Evolutionary conservation across 2,113 vertebrate species (phyloP).

Genomic region (Protobothrops flavoviridis): DNA sequence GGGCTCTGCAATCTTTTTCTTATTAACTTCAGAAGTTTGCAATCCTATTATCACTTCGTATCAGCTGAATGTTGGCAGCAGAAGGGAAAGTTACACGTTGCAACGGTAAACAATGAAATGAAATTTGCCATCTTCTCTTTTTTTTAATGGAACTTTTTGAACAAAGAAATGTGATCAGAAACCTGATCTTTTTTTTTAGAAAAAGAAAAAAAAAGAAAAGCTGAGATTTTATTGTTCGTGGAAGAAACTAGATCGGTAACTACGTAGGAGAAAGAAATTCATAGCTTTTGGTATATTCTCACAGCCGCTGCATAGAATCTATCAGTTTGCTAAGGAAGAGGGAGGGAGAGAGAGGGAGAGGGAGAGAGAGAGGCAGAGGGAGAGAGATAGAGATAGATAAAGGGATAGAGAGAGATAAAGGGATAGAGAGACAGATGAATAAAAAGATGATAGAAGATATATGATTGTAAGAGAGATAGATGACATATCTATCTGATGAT

Average conservation of each 20-base stretch:
- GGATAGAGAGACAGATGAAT: background rate
- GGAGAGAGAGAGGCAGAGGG: background rate
- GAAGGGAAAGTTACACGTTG: accelerated
- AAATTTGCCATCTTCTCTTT: background rate
- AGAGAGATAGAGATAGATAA: background rate
- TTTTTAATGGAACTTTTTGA: conserved; percentile 11
- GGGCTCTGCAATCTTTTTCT: conserved; percentile 55
- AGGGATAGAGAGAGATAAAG: background rate
- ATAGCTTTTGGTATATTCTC: background rate
- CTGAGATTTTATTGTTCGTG: background rate
- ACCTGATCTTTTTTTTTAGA: background rate
- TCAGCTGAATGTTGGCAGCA: conserved; percentile 11
- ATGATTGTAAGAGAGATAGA: background rate
- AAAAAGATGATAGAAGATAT: background rate
- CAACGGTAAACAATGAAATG: background rate
- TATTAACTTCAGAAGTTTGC: conserved; percentile 72
- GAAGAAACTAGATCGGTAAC: background rate
- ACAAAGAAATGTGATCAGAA: background rate
- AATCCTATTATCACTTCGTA: conserved; percentile 65
- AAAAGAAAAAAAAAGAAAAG: background rate
- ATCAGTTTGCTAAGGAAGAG: background rate
- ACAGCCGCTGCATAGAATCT: background rate
- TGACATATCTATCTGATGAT: background rate
- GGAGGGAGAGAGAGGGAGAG: background rate
- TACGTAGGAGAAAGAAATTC: background rate